These are phyloP conservation scores for Andrena bucephala DNA, from an alignment of 2,888 invertebrate genomes.

Conservation along the genomic window DNA sequence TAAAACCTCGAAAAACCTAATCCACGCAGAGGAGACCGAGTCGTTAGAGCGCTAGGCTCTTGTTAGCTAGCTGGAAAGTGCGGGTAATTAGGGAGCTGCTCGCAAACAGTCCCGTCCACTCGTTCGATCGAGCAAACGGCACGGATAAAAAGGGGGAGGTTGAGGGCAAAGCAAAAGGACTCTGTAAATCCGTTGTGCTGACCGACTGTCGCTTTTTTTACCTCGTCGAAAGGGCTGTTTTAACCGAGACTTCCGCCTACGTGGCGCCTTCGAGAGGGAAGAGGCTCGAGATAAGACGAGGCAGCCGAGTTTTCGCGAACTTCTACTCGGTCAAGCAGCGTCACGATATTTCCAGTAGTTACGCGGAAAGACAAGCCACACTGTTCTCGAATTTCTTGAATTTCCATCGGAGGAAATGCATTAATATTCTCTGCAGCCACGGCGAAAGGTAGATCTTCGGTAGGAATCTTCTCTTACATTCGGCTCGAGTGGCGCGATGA, in stretches of 20 bases:
- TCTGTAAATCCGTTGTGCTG: slow-evolving; percentile 35
- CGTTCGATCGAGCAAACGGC: slow-evolving; percentile 17
- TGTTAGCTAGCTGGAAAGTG: slow-evolving; percentile 75
- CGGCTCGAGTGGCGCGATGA: neutral
- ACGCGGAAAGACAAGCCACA: too few species aligned
- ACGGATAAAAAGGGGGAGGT: slow-evolving; percentile 3
- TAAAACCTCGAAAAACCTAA: slow-evolving; percentile 60
- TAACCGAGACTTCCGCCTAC: slow-evolving; percentile 33
- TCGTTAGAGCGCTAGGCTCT: slow-evolving; percentile 66
- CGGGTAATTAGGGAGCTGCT: slow-evolving; percentile 77
- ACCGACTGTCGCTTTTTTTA: slow-evolving; percentile 26
- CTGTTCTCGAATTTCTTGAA: too few species aligned
- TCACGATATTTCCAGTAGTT: slow-evolving; percentile 1
- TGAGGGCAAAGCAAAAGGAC: neutral
- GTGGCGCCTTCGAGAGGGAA: slow-evolving; percentile 27
- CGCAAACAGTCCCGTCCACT: slow-evolving; percentile 73
- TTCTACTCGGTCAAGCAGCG: slow-evolving; percentile 30
- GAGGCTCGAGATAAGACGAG: slow-evolving; percentile 39
- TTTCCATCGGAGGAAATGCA: too few species aligned
- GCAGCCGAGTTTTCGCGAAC: slow-evolving; percentile 14
- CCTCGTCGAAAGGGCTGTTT: neutral
- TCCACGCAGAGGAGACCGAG: slow-evolving; percentile 54
- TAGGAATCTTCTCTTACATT: too few species aligned
- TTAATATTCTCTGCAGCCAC: too few species aligned
- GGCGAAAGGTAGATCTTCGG: too few species aligned